Percentiles rank a stretch among this genome's conserved stretches.
These are phyloP conservation scores for Channa maculata DNA, from an alignment of 2,113 vertebrate species.

Conservation along the genomic window DNA sequence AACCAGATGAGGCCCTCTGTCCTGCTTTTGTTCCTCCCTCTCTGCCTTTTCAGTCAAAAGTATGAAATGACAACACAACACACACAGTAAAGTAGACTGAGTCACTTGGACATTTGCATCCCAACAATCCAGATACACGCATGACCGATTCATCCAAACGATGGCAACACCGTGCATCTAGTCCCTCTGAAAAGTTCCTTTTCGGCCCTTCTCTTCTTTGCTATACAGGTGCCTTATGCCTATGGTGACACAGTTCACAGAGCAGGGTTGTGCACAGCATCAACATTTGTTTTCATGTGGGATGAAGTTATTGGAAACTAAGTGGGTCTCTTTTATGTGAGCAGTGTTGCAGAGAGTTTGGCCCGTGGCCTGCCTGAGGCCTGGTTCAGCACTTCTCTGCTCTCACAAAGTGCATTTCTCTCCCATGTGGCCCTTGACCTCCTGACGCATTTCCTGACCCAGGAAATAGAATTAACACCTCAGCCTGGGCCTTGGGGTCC, in stretches of 20 bases:
- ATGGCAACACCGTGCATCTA: neutral
- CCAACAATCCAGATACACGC: constrained; percentile 5
- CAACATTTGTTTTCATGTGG: neutral
- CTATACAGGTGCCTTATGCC: constrained; percentile 26
- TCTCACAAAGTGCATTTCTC: constrained; percentile 65
- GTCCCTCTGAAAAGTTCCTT: neutral
- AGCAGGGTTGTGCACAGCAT: constrained; percentile 7
- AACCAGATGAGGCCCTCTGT: constrained; percentile 77
- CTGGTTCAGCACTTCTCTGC: constrained; percentile 38
- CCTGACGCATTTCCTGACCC: constrained; percentile 82
- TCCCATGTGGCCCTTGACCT: constrained; percentile 73
- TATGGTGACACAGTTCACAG: neutral
- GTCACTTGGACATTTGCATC: constrained; percentile 10
- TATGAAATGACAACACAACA: constrained; percentile 40
- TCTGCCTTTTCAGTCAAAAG: too few relatives aligned
- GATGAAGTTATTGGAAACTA: constrained; percentile 64
- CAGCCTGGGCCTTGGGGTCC: constrained; percentile 64
- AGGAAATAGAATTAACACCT: constrained; percentile 87
- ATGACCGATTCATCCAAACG: constrained; percentile 15
- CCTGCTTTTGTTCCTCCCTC: too few relatives aligned
- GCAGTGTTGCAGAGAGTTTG: constrained; percentile 52
- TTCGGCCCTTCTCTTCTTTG: neutral
- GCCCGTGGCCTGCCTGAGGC: constrained; percentile 46
- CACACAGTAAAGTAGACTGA: neutral
- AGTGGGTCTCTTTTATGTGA: constrained; percentile 63